Evolutionary conservation across 2,113 vertebrate species (phyloP).

Genomic region (Catharus bicknelli): DNA sequence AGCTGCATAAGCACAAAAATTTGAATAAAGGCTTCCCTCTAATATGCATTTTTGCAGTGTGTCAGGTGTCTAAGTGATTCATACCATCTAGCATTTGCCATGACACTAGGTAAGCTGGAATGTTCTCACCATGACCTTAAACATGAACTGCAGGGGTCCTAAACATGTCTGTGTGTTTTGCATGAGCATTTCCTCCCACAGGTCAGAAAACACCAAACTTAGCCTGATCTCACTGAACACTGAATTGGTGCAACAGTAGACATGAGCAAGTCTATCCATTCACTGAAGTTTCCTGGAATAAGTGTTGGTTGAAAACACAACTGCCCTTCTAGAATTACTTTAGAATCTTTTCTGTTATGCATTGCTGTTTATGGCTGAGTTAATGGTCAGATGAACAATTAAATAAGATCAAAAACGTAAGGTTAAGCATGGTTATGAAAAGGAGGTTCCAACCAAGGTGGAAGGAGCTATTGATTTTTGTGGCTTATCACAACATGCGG

Average conservation of each 20-base stretch:
- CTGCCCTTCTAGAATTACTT: not conserved
- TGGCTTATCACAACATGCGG: not conserved
- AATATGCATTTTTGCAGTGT: not conserved
- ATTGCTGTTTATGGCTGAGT: not conserved
- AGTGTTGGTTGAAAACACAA: not conserved
- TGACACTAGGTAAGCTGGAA: not conserved
- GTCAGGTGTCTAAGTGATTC: not conserved
- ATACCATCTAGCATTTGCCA: not conserved
- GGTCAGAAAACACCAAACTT: not conserved
- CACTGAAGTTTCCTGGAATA: not conserved
- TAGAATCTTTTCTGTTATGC: not conserved
- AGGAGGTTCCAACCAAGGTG: not conserved
- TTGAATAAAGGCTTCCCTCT: constrained; percentile 10
- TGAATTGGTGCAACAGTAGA: not conserved
- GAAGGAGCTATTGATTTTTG: not conserved
- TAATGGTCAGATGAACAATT: not conserved
- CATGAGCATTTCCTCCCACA: not conserved
- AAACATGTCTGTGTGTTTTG: not conserved
- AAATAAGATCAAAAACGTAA: not conserved
- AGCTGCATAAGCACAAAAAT: not conserved
- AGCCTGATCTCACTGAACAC: not conserved
- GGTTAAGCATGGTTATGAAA: not conserved
- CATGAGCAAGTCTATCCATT: not conserved
- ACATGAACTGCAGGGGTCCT: not conserved
- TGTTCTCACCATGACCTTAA: not conserved